Conservation (phyloP, 2,113 vertebrate genomes). For the Bostrychus sinensis region DNA sequence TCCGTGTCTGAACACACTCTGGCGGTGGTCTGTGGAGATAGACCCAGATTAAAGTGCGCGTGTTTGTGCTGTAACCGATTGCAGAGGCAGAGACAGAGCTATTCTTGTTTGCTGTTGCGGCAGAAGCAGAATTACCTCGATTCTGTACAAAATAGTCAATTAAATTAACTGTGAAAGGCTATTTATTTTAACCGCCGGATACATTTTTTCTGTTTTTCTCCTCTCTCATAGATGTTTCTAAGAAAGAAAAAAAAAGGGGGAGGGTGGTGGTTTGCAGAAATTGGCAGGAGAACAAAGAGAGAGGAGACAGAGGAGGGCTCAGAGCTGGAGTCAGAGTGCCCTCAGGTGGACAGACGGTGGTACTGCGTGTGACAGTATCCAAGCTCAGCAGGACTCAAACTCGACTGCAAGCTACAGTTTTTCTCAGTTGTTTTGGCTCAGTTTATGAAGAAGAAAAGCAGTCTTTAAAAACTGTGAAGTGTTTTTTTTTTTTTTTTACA, state of each 20-base stretch:
- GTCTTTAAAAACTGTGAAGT: too few relatives aligned
- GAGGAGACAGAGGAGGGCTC: conserved; percentile 18
- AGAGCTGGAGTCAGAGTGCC: conserved; percentile 79
- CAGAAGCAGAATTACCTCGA: conserved; percentile 79
- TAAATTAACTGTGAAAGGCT: conserved; percentile 85
- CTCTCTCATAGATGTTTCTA: conserved; percentile 67
- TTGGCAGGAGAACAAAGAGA: conserved; percentile 82
- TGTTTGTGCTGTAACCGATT: conserved; percentile 70
- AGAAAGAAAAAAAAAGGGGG: conserved; percentile 37
- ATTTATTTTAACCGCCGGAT: conserved; percentile 84
- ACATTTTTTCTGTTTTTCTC: conserved; percentile 73
- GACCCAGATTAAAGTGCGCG: conserved; percentile 66
- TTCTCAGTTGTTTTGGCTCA: too few relatives aligned
- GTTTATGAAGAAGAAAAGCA: too few relatives aligned
- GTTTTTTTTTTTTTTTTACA: too few relatives aligned
- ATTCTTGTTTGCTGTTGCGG: conserved; percentile 80
- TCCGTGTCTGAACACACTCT: conserved; percentile 63
- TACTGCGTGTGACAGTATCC: conserved; percentile 42
- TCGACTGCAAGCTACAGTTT: too few relatives aligned
- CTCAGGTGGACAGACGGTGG: conserved; percentile 64
- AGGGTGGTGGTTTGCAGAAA: conserved; percentile 45
- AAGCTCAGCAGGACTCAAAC: too few relatives aligned
- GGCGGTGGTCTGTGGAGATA: conserved; percentile 56
- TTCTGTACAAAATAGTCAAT: conserved; percentile 84
- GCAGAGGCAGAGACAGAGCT: conserved; percentile 67